Base-by-base conservation (phyloP, 2,113 vertebrate genomes). In the Oryzias curvinotus region DNA sequence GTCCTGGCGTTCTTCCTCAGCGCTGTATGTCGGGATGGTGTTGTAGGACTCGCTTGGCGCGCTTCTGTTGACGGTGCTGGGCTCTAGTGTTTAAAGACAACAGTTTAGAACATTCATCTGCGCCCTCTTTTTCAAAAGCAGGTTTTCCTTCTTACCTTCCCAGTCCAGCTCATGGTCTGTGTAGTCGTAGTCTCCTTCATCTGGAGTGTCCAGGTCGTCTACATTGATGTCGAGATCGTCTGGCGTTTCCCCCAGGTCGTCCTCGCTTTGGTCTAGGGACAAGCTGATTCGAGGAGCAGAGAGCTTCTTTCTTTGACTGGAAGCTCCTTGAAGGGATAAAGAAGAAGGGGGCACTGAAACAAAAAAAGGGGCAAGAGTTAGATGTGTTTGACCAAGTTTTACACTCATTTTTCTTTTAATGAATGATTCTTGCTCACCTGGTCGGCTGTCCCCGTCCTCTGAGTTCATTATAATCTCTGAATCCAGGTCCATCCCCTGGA, bases 141-240 rank as follows among this genome's bases (percentile, higher is more conserved):
- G 10, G 8, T 36, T 36, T 10, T 36, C 36, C 12, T 36, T 36
- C 36, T 3, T 67, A 65, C 82, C 87, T 72, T 92, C 91, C 89
- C 87, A 89, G 83, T 92, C 90, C 69, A 86, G 84, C 66, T 92
- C 90, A 54, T 94, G 93, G 66, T 94, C 94, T 14, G 94, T 85
- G 75, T 97, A 98, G 64, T 98, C 96, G 51, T 95, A 95, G 67
- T 98, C 97, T 3, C 91, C 96, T 81, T 99, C 97, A 47, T 99
- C 97, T 2, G 96, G 96, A 43, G 96, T 99, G 65, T 98, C 97
- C 1, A 99, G 93, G 53, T 96, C 97, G 60, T 99, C 96, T 0
- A 98, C 95, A 13, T 91, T 88, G n/a, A 98, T 97, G 83, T 99
- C 96, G 12, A 98, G 94, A 82, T 96, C 96, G 80, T 99, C 96